These are phyloP conservation scores for Aleiodes leptofemur DNA, from an alignment of 2,888 invertebrate species.

Conservation along the genomic window DNA sequence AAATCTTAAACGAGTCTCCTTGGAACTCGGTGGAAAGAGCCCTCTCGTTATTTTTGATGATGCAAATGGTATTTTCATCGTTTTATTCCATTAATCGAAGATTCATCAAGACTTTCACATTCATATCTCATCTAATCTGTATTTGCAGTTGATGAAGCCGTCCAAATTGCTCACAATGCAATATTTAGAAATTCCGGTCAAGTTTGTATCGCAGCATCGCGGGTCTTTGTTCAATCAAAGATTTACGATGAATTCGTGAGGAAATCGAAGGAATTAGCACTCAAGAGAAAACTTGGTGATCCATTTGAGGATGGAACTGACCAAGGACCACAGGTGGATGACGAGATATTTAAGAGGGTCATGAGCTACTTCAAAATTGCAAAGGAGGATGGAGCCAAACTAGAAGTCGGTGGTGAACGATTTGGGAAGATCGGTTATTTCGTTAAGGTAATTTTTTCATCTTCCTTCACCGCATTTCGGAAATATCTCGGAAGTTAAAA, in stretches of 20 bases:
- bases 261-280: slow-evolving; percentile 73
- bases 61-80: slow-evolving; percentile 79
- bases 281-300: slow-evolving; percentile 76
- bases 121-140: slow-evolving; percentile 1
- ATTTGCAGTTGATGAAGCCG: slow-evolving; percentile 58
- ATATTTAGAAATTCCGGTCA: slow-evolving; percentile 79
- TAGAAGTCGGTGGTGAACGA: slow-evolving; percentile 85
- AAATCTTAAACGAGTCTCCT: slow-evolving; percentile 88
- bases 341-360: slow-evolving; percentile 86
- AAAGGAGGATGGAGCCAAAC: slow-evolving; percentile 86
- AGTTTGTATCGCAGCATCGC: slow-evolving; percentile 79
- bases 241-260: slow-evolving; percentile 79
- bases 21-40: slow-evolving; percentile 94
- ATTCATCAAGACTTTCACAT: neutral
- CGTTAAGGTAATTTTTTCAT: slow-evolving; percentile 69
- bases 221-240: slow-evolving; percentile 78
- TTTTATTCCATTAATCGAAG: neutral
- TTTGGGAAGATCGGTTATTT: slow-evolving; percentile 84
- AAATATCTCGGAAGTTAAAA: too few relatives aligned
- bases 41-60: slow-evolving; percentile 91
- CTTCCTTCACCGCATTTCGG: neutral
- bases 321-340: slow-evolving; percentile 81
- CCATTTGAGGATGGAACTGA: slow-evolving; percentile 75
- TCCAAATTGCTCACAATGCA: slow-evolving; percentile 73
- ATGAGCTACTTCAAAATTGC: slow-evolving; percentile 86